Percentiles rank a stretch among this genome's conserved stretches.
Conservation (phyloP, 2,113 vertebrate genomes). For the Microtus pennsylvanicus region DNA sequence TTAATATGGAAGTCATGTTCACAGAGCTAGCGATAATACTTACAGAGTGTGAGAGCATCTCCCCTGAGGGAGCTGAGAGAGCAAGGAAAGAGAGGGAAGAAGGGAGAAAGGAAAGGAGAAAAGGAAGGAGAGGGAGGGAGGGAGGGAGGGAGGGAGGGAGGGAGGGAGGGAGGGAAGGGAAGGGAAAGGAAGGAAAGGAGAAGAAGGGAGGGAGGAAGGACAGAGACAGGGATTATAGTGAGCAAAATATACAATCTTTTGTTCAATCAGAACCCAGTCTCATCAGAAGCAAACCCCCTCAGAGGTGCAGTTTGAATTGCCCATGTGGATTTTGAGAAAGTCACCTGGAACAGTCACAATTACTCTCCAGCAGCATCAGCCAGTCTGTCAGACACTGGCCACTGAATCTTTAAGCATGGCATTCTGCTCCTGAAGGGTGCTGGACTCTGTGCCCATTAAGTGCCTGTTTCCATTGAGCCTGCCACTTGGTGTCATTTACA, state of each 20-base stretch:
- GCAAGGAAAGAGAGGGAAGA: not conserved
- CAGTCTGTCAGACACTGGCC: constrained; percentile 32
- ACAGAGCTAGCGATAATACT: constrained; percentile 17
- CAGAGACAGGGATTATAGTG: not conserved
- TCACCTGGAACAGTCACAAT: constrained; percentile 25
- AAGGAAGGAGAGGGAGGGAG: not conserved
- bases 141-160: not conserved
- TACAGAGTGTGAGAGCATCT: not conserved
- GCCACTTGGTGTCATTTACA: constrained; percentile 54
- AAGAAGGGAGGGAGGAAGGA: too few relatives aligned
- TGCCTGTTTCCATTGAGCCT: constrained; percentile 39
- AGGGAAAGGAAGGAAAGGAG: too few relatives aligned
- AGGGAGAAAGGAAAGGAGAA: too few relatives aligned
- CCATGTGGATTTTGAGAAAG: constrained; percentile 50
- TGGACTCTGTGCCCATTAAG: constrained; percentile 12
- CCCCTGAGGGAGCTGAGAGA: not conserved
- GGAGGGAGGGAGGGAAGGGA: not conserved
- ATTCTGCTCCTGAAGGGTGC: not conserved
- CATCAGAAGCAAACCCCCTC: not conserved
- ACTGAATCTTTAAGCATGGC: constrained; percentile 52
- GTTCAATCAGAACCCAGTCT: constrained; percentile 54
- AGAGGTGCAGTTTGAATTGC: not conserved
- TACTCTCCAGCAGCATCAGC: constrained; percentile 46
- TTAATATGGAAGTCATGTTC: constrained; percentile 31
- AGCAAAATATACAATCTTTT: constrained; percentile 30